Base-by-base conservation (phyloP, 2,797 vertebrate species). In the Myripristis jacobus region DNA sequence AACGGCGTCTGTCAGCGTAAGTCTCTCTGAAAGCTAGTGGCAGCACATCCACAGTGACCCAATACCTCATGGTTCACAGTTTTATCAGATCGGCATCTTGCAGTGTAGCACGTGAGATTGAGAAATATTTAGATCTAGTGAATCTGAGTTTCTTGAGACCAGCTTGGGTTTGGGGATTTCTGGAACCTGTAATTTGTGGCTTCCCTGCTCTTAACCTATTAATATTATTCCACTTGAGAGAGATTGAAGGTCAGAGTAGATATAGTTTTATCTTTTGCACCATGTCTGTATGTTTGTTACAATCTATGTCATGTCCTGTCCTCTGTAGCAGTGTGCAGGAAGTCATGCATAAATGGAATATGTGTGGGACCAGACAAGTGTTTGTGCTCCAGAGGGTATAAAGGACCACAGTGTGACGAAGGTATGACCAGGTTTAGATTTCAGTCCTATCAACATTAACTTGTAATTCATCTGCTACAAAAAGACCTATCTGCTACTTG, bases 281-380 rank as follows among this genome's bases (percentile, higher is more conserved):
- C 6, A 1, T 44, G 43, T 3, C 6, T 15, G 46, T 10, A 19
- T 29, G 12, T 15, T 27, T 29, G 82, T 43, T 1, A 19, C 13
- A 36, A 0, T 59, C 70, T 21, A 16, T 47, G n/a, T 41, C 16
- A 7, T 80, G 25, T 29, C 2, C 71, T 66, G 16, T 78, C n/a
- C 16, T 83, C 51, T 27, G 21, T 80, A 93, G 92, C 92, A 0
- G 48, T 84, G 38, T 94, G 91, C 77, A 70, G 47, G 66, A 88
- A 80, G 52, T 51, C 88, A 1, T 94, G 93, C 64, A 57, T 80
- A 5, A 80, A 92, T 52, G 92, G 92, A 61, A 74, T 81, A 75
- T 94, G 93, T 53, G 70, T 90, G 58, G 73, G 74, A 71, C 90
- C 89, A 47, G 88, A 91, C 67, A 86, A 81, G 64, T 94, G 93